Evolutionary conservation across 2,888 invertebrate species (phyloP), one percentile per base, ranked within the genome.

Genomic region (Zaprionus bogoriensis): DNA sequence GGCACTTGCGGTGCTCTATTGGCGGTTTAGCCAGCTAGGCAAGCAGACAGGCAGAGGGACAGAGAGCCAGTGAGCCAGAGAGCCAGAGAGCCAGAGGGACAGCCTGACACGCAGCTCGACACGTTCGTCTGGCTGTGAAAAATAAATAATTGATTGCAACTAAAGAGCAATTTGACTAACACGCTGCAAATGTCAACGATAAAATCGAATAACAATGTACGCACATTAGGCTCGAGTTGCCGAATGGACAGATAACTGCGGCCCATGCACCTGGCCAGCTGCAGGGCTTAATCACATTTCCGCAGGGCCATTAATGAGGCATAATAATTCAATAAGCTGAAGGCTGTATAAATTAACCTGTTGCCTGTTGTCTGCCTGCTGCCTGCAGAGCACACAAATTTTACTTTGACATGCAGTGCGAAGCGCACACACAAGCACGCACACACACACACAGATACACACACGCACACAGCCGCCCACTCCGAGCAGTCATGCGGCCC

Each of bases 311-410:
- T 73, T 79, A 80, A 80, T 80, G 80, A 75, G 66, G 71, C 68
- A 70, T 77, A 83, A 83, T 80, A 80, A 80, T 80, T 80, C 70
- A 83, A 80, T 83, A 77, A 70, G 63, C 53, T 70, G 75, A 70
- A 67, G 77, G 75, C 83, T 75, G 63, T 68, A 64, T 77, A 79
- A 80, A 79, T 80, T 72, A 77, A 83, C 80, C 80, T 80, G 80
- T 80, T 80, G 79, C 77, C 63, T 60, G 42, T 42, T 47, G 45
- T 44, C 44, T 57, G 46, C 41, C 32, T 12, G 27, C 36, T 22
- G 25, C 27, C 51, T 20, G 45, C 20, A 38, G 36, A 25, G 22
- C 27, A 60, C 42, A 58, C 51, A 73, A 47, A 73, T 60, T 63
- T 59, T 59, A 53, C 36, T 62, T 48, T 46, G 47, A 27, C 38